Evolutionary conservation across 2,888 invertebrate genomes (phyloP).

Genomic region (Elysia crispata): DNA sequence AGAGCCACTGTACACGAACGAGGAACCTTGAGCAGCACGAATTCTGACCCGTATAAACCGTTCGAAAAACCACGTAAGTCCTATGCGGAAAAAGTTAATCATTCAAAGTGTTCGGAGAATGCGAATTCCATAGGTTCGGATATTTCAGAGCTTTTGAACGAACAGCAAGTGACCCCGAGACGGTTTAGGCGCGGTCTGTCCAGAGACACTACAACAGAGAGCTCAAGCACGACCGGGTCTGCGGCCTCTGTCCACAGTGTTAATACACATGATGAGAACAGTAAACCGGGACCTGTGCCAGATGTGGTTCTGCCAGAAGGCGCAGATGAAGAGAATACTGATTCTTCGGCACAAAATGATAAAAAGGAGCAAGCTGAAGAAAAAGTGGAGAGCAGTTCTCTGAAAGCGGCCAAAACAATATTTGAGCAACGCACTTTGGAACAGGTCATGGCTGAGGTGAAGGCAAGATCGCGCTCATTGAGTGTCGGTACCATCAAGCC

Average conservation of each 20-base stretch:
- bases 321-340: not conserved
- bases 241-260: not conserved
- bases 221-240: not conserved
- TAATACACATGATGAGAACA: too few relatives aligned
- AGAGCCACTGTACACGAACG: not conserved
- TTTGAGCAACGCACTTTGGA: constrained; percentile 32
- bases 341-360: not conserved
- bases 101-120: not conserved
- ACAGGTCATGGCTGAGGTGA: constrained; percentile 34
- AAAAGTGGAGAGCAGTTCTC: not conserved
- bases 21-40: not conserved
- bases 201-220: not conserved
- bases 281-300: too few relatives aligned
- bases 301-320: not conserved
- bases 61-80: not conserved
- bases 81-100: not conserved
- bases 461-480: constrained; percentile 32
- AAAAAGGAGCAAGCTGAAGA: not conserved
- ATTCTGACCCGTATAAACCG: not conserved
- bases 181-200: not conserved
- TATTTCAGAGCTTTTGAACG: not conserved
- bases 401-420: not conserved
- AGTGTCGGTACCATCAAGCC: not conserved
- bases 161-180: not conserved
- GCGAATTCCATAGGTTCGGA: not conserved